These are phyloP conservation scores for Molossus alvarezi DNA, from an alignment of 2,797 vertebrate species.

Conservation along the genomic window DNA sequence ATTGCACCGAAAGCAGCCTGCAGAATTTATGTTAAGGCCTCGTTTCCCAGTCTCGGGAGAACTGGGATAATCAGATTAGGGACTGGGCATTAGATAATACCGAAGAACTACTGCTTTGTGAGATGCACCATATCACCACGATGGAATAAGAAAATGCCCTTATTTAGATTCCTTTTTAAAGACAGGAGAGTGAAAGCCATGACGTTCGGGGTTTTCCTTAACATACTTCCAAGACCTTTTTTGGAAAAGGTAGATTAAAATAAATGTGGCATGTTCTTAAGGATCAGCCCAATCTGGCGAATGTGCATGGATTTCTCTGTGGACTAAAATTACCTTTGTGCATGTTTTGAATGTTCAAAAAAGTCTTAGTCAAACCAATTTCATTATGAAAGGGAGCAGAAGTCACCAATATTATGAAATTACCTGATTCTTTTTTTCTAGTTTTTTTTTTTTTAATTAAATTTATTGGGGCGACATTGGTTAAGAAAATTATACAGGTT, in stretches of 20 bases:
- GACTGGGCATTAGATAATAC: not conserved
- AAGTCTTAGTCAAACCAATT: not conserved
- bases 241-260: not conserved
- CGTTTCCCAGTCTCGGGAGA: not conserved
- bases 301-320: not conserved
- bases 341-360: not conserved
- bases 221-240: not conserved
- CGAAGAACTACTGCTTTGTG: not conserved
- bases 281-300: not conserved
- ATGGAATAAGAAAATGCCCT: not conserved
- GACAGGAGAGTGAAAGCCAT: not conserved
- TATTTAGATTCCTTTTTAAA: constrained; percentile 24
- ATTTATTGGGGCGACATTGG: too few relatives aligned
- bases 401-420: constrained; percentile 10
- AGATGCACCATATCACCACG: not conserved
- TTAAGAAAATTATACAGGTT: too few relatives aligned
- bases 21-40: too few relatives aligned
- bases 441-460: too few relatives aligned
- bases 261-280: not conserved
- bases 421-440: too few relatives aligned
- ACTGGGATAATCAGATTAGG: not conserved
- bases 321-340: not conserved
- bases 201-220: not conserved
- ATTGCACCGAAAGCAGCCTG: not conserved
- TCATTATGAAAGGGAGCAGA: constrained; percentile 1